Evolutionary conservation across 1,140 invertebrate genomes (phyloP).

Genomic region (Drosophila chauvacae): DNA sequence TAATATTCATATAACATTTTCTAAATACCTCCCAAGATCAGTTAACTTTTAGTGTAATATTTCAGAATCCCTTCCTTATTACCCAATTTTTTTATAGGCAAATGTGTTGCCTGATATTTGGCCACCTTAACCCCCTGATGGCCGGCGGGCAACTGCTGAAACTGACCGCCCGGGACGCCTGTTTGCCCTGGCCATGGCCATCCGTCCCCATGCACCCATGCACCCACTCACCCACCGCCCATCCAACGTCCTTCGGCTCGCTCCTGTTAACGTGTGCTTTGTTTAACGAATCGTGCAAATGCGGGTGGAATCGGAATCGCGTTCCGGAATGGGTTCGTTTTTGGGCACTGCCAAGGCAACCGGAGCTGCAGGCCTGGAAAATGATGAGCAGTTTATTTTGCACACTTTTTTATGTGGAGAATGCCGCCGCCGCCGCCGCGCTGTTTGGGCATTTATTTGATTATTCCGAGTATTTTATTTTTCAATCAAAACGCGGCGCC

Average conservation of each 20-base stretch:
- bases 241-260: conserved; percentile 23
- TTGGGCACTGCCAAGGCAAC: conserved; percentile 23
- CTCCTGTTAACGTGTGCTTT: conserved; percentile 81
- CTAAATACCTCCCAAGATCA: not conserved
- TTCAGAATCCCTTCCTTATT: not conserved
- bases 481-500: conserved; percentile 78
- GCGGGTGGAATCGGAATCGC: conserved; percentile 69
- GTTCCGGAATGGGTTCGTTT: conserved; percentile 22
- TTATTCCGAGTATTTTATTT: conserved; percentile 76
- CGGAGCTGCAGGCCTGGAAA: conserved; percentile 20
- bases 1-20: not conserved
- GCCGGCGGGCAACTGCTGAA: conserved; percentile 58
- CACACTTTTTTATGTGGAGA: conserved; percentile 36
- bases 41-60: not conserved
- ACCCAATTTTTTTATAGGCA: conserved; percentile 14
- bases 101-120: conserved; percentile 50
- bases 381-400: conserved; percentile 75
- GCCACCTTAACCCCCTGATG: conserved; percentile 4
- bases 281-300: conserved; percentile 85
- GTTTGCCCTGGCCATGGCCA: conserved; percentile 14
- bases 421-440: conserved; percentile 5
- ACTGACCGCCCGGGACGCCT: conserved; percentile 55
- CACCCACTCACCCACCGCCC: not conserved
- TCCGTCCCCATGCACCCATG: not conserved
- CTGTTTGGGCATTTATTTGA: conserved; percentile 72